Evolutionary conservation across 2,888 invertebrate species (phyloP), one percentile per base, ranked within the genome.

Genomic region (Melieria crassipennis): DNA sequence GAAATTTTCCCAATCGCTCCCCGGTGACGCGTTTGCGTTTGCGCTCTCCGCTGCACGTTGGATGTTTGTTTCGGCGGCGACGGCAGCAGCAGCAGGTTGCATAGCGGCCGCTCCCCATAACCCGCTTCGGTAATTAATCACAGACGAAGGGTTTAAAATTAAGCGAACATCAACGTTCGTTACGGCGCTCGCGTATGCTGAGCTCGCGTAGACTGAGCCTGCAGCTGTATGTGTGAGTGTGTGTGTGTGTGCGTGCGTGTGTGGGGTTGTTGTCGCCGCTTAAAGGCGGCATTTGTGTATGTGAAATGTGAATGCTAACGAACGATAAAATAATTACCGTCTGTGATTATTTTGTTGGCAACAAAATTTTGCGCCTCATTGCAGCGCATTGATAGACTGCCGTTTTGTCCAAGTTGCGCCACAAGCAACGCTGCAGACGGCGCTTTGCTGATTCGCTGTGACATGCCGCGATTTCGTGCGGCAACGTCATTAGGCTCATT

Each of bases 401-500:
- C 52, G 11, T 11, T 5, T 13, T 52, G 52, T 11, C 1, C 5
- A n/a, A 52, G n/a, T n/a, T 7, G n/a, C n/a, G 13, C 11, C 52
- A 52, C 52, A 52, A 56, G n/a, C 56, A 4, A 7, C 9, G 42
- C 58, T 30, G 30, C 30, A 30, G 42, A 43, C 60, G 48, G 45
- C 45, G 48, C 16, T 30, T 1, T 30, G 30, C 30, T 30, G 30
- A 1, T 30, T 30, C 30, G 30, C 30, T 30, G 1, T 30, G 30
- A 30, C 30, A 30, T 30, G 30, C 1, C 30, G 30, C 30, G 30
- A 30, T 30, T 30, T 52, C 13, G n/a, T 70, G 64, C 55, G n/a
- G 57, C 30, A 65, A 70, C 64, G 58, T 70, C 69, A 70, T 70
- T 65, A 70, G 69, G 61, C 69, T 70, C 64, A 70, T 64, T 70